Conservation (phyloP, 92 coral and sea anemone species). For the Porites rus region DNA sequence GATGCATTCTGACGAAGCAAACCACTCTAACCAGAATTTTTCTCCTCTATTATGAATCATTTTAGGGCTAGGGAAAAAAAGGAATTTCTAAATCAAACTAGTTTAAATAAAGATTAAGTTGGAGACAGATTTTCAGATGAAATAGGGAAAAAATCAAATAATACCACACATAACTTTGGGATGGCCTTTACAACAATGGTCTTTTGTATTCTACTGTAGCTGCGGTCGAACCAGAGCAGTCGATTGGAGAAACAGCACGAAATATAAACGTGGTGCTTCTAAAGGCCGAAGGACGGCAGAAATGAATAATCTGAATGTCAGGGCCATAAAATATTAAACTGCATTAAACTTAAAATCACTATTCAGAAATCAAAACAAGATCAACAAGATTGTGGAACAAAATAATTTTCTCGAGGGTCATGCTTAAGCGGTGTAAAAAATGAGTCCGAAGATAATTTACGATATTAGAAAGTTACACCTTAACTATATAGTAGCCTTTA, state of each 20-base stretch:
- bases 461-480: neutral
- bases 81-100: no score
- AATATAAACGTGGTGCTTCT: neutral
- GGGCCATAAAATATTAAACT: neutral
- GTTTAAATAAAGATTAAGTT: no score
- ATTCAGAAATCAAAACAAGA: neutral
- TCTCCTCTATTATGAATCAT: no score
- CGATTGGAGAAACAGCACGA: neutral
- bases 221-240: neutral
- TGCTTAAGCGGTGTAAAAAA: neutral
- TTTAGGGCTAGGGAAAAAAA: no score
- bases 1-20: no score
- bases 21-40: no score
- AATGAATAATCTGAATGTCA: neutral
- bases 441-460: neutral
- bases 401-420: neutral
- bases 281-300: neutral
- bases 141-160: no score
- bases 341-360: neutral
- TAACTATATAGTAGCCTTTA: neutral
- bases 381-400: neutral
- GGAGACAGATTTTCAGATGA: no score
- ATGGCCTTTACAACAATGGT: neutral
- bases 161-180: no score
- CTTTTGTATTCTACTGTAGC: neutral